Base-by-base conservation (phyloP, 2,113 vertebrate species). In the Heptranchias perlo region DNA sequence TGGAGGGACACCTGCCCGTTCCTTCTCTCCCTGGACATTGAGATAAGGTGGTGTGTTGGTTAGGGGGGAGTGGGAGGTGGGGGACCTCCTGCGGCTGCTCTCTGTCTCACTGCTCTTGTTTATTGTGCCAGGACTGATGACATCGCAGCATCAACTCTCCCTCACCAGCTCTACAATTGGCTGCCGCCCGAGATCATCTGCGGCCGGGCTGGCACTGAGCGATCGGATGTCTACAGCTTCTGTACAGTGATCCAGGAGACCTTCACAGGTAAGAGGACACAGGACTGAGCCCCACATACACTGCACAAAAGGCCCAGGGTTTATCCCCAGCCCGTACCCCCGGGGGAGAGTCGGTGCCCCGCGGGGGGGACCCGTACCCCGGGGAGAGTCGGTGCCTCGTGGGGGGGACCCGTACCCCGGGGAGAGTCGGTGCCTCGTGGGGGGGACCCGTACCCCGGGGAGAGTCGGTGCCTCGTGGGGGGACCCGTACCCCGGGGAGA, bases 141-240 rank as follows among this genome's bases (percentile, higher is more conserved):
- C 18, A 28, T 95, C 25, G n/a, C 96, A 28, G 95, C 58, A 87
- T 86, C 96, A 8, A 96, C 96, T 23, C 73, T 97, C 0, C 97
- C 98, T 52, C 96, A 96, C 0, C 96, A 96, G 94, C 96, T 98
- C 13, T 97, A 98, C 94, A 97, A 97, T 62, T 98, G 98, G 98
- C 97, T 98, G 47, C 97, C 98, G 7, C 97, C 98, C 8, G 98
- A 98, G 96, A 97, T 97, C 92, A 97, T 98, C 61, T 96, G 47
- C 0, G 64, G 96, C 28, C 96, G 96, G 35, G 3, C 25, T 4
- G 97, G 97, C 76, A 96, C 97, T 0, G 39, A 69, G 64, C 97
- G 97, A 96, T 97, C 97, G 0, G 98, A 98, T 96, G 96, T 98
- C 96, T 98, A 97, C 97, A 98, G 98, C 94, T 96, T 97, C 93